Base-by-base conservation (phyloP, 2,888 invertebrate genomes). In the Hipparchia sbordonii region DNA sequence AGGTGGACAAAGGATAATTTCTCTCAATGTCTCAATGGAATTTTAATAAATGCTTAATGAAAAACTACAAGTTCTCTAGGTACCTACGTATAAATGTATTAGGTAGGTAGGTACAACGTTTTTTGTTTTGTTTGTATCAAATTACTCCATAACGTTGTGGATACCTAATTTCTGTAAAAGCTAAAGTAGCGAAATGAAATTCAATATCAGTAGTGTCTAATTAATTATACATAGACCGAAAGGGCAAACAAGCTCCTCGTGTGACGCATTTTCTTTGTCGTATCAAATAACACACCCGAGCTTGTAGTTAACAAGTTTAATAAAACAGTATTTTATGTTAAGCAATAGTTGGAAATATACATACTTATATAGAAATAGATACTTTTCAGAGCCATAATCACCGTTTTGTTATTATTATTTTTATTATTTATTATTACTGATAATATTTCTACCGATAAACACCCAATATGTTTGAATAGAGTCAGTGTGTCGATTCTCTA, bases 181-280 rank as follows among this genome's bases (percentile, higher is more conserved):
- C 62, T 65, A 7, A 52, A 65, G 52, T 65, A 51, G 13, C 67
- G n/a, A 67, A 67, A 59, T 46, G 67, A 46, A 67, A 67, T 59
- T 59, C 23, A 67, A 67, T 67, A 67, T 57, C 48, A 48, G 12
- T 67, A 59, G 67, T 67, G 67, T 67, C 67, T 59, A 67, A 67
- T 67, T 67, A 67, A 67, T 67, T 57, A 67, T 57, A 59, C 67
- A 67, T 59, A 59, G 59, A 67, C 56, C 59, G 67, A 67, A 67
- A 67, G 57, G 67, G 67, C 67, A 57, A 67, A 67, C 67, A 59
- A 59, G 59, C 59, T 67, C 48, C 67, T 67, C 59, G 67, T 67
- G 9, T 67, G 67, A 59, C 67, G 56, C 67, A 48, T 67, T 67
- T 67, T 56, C 59, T 59, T 67, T 67, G 67, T 67, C 67, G 46